Base-by-base conservation (phyloP, 2,888 invertebrate species). In the Drosophila fulvimacula region DNA sequence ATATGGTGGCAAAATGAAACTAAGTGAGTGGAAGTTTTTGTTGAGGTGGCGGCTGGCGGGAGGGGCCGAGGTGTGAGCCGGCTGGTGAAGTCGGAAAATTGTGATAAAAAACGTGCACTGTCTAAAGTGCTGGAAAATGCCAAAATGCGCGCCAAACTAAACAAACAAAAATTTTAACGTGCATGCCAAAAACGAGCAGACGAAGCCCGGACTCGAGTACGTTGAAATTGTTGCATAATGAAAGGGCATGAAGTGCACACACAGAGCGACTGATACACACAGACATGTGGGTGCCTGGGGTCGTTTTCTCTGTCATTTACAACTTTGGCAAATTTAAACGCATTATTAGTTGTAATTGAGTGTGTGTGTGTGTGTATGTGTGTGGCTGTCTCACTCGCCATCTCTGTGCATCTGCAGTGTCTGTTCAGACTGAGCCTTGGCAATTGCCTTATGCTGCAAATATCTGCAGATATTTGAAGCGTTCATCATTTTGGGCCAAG, bases 1-100 rank as follows among this genome's bases (percentile, higher is more conserved):
- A 74, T 75, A 72, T 65, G 38, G 58, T 62, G 34, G 51, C 30
- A 64, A 80, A 82, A 88, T 82, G 88, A 88, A 88, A 80, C 82
- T 86, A 85, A 88, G 83, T 85, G 81, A 82, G 88, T 76, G 76
- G 70, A 76, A 76, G 69, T 46, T 39, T 59, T 68, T 36, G 51
- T 51, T 51, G 49, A 34, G 39, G 42, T 19, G 44, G n/a, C 27
- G 27, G 10, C 1, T 3, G 30, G 27, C 2, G 13, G 24, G 27
- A 11, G 1, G 5, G 4, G 7, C 9, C 0, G 42, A 17, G 17
- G 5, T 3, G 17, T 17, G 1, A 17, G 30, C 11, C 48, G 17
- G 49, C 2, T 17, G 46, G 17, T 48, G 17, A 30, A 32, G 56
- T 21, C 27, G 57, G 13, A 7, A 56, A 57, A 19, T 19, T 53